phyloP scores from a whole-genome alignment of 2,888 invertebrate genomes.

The Eretmocerus hayati region DNA sequence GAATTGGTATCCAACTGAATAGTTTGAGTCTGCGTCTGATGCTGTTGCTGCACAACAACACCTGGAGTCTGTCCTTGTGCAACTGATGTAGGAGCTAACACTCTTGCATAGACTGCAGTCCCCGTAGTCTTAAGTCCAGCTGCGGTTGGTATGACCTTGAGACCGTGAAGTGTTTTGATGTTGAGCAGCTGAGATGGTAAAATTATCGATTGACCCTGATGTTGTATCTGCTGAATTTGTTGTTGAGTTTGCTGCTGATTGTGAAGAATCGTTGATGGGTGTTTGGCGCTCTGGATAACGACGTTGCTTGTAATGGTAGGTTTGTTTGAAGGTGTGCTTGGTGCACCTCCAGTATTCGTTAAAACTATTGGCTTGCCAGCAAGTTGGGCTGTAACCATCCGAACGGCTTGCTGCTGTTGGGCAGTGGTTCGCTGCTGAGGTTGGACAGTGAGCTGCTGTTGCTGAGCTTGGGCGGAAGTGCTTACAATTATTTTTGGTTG shows the following conservation, averaged over 20 bases:
- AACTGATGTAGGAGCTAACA: conserved; percentile 43
- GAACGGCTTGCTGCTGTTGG: conserved; percentile 36
- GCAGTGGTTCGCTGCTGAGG: conserved; percentile 28
- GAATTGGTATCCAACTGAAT: conserved; percentile 7
- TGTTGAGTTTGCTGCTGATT: neutral
- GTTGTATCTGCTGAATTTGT: conserved; percentile 15
- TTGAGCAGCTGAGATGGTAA: conserved; percentile 43
- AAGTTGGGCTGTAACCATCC: conserved; percentile 45
- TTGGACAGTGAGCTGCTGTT: conserved; percentile 26
- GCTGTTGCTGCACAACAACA: conserved; percentile 1
- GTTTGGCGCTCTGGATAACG: conserved; percentile 36
- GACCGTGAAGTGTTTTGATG: conserved; percentile 42
- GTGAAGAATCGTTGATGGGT: neutral
- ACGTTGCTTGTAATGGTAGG: conserved; percentile 34
- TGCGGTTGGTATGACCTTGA: conserved; percentile 44
- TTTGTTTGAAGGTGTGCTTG: no score
- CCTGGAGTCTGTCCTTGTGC: conserved; percentile 16
- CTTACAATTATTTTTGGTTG: conserved; percentile 41
- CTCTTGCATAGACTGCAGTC: conserved; percentile 42
- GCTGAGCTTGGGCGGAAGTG: conserved; percentile 34
- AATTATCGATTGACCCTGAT: conserved; percentile 42
- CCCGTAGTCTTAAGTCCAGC: conserved; percentile 42
- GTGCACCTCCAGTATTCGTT: conserved; percentile 41
- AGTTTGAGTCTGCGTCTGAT: conserved; percentile 5
- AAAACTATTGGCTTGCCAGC: conserved; percentile 44